These are phyloP conservation scores for Meghimatium bilineatum DNA, from an alignment of 2,888 invertebrate species.

Conservation along the genomic window DNA sequence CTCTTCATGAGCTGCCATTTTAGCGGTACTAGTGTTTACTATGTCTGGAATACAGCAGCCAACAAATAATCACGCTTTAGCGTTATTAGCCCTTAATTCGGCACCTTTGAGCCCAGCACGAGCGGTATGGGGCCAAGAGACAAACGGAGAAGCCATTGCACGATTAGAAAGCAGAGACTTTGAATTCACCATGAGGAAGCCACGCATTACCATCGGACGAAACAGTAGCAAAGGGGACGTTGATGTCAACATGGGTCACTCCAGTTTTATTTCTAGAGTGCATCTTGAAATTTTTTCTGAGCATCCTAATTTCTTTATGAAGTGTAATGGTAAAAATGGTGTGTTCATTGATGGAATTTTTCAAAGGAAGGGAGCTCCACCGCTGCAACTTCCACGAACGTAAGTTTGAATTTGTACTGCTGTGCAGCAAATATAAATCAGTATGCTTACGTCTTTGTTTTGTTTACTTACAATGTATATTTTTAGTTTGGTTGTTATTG, in stretches of 20 bases:
- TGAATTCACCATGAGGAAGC: constrained; percentile 92
- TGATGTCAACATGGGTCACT: constrained; percentile 98
- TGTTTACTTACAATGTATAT: background rate
- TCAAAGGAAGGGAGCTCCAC: constrained; percentile 94
- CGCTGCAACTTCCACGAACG: constrained; percentile 93
- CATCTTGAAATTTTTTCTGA: constrained; percentile 90
- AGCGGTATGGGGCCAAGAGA: constrained; percentile 83
- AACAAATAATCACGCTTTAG: constrained; percentile 86
- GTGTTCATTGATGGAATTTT: constrained; percentile 98
- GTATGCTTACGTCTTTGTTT: background rate
- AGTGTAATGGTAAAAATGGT: constrained; percentile 97
- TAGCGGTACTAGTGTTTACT: constrained; percentile 62
- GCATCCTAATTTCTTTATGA: constrained; percentile 88
- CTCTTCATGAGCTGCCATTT: constrained; percentile 69
- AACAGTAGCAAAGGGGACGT: constrained; percentile 98
- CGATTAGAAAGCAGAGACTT: constrained; percentile 93
- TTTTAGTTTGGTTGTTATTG: background rate
- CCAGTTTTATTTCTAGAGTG: constrained; percentile 95
- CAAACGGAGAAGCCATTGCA: constrained; percentile 82
- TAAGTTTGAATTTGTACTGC: constrained; percentile 77
- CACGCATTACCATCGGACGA: constrained; percentile 92
- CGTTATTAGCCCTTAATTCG: constrained; percentile 90
- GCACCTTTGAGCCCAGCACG: constrained; percentile 89
- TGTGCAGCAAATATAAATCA: background rate
- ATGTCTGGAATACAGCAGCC: constrained; percentile 71